These are phyloP conservation scores for Scaptomyza graminum DNA, from an alignment of 1,140 invertebrate genomes.

Conservation along the genomic window DNA sequence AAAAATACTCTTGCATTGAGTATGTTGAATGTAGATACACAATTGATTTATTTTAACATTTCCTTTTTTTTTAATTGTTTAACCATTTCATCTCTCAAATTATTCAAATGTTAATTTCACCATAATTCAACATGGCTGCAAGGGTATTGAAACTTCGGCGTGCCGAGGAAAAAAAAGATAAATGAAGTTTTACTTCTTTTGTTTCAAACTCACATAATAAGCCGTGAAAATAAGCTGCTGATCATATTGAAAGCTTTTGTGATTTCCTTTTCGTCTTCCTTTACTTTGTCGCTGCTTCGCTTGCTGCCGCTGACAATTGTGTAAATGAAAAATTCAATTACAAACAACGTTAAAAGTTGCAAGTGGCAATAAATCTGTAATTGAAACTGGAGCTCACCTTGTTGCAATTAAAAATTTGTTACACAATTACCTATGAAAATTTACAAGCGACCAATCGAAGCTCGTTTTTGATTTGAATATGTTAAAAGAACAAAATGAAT, in stretches of 20 bases:
- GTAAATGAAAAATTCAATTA: slow-evolving; percentile 45
- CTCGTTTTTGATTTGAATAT: neutral
- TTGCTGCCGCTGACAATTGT: slow-evolving; percentile 4
- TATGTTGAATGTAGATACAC: neutral
- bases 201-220: slow-evolving; percentile 76
- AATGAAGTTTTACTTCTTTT: neutral
- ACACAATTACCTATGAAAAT: slow-evolving; percentile 11
- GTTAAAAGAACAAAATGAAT: slow-evolving; percentile 17
- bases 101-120: too few relatives aligned
- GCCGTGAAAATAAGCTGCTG: slow-evolving; percentile 74
- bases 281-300: neutral
- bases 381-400: slow-evolving; percentile 24
- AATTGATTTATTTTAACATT: too few relatives aligned
- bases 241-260: slow-evolving; percentile 65
- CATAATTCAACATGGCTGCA: neutral
- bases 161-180: neutral
- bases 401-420: slow-evolving; percentile 9
- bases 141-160: slow-evolving; percentile 29
- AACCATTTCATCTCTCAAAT: too few relatives aligned
- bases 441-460: slow-evolving; percentile 8
- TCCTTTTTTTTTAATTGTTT: too few relatives aligned
- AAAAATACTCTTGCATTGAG: slow-evolving; percentile 20
- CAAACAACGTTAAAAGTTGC: slow-evolving; percentile 16
- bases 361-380: slow-evolving; percentile 14
- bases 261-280: slow-evolving; percentile 29